A percentile compares a stretch with the other conserved stretches of the same genome.
Evolutionary conservation across 2,888 invertebrate genomes (phyloP).

Genomic region (Blastobasis adustella): DNA sequence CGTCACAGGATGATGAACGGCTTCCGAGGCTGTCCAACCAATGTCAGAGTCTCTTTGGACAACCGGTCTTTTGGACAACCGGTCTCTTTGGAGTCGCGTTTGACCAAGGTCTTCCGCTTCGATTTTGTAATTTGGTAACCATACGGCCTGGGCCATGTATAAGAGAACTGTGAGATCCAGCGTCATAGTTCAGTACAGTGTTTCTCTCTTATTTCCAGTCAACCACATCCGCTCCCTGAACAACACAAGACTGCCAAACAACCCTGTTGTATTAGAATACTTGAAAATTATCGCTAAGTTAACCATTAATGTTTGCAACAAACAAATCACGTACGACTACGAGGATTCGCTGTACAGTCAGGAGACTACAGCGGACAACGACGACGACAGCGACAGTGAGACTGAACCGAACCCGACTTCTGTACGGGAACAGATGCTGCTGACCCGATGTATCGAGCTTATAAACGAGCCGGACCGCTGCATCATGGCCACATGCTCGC

Average conservation of each 20-base stretch:
- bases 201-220: conserved; percentile 40
- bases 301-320: conserved; percentile 58
- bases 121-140: not conserved
- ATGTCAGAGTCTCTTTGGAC: too few relatives aligned
- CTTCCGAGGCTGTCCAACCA: too few relatives aligned
- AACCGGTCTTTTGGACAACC: too few relatives aligned
- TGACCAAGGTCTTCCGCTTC: too few relatives aligned
- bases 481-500: conserved; percentile 55
- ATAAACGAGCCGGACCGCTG: conserved; percentile 76
- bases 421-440: conserved; percentile 55
- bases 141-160: not conserved
- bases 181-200: not conserved
- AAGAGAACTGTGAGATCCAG: not conserved
- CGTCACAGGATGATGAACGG: too few relatives aligned
- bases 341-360: conserved; percentile 65
- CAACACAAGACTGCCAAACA: conserved; percentile 72
- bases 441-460: conserved; percentile 76
- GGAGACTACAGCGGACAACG: conserved; percentile 64
- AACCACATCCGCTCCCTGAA: conserved; percentile 67
- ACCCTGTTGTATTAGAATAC: conserved; percentile 52
- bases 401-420: conserved; percentile 64
- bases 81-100: too few relatives aligned
- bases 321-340: conserved; percentile 57
- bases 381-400: conserved; percentile 76
- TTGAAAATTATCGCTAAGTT: conserved; percentile 61